Evolutionary conservation across 1,140 invertebrate genomes (phyloP).

Genomic region (Trissolcus basalis): DNA sequence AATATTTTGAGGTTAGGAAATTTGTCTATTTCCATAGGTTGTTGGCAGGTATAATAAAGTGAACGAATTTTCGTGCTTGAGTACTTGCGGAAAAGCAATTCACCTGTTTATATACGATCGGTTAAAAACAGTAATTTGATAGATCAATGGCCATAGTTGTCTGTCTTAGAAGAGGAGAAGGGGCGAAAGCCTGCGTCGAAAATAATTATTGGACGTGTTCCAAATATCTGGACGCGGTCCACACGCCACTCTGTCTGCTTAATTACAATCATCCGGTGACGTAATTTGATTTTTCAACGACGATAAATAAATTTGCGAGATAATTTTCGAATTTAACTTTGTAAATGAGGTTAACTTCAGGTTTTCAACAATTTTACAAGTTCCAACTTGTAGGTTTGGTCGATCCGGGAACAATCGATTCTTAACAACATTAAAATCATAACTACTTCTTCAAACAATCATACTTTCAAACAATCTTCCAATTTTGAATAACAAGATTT

Average conservation of each 20-base stretch:
- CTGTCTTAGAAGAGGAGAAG: background rate
- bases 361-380: too few relatives aligned
- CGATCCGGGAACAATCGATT: background rate
- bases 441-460: too few relatives aligned
- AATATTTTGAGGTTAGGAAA: too few relatives aligned
- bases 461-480: too few relatives aligned
- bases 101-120: too few relatives aligned
- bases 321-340: background rate
- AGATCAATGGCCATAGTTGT: slow-evolving; percentile 20
- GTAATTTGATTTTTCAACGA: slow-evolving; percentile 3
- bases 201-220: slow-evolving; percentile 20
- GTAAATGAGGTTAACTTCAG: too few relatives aligned
- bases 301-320: background rate
- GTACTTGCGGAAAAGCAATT: too few relatives aligned
- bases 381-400: background rate
- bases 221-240: slow-evolving; percentile 7
- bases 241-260: slow-evolving; percentile 15
- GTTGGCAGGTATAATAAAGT: too few relatives aligned
- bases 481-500: too few relatives aligned
- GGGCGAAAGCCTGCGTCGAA: slow-evolving; percentile 2
- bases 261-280: slow-evolving; percentile 4
- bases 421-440: too few relatives aligned
- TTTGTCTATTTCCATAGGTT: too few relatives aligned
- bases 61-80: too few relatives aligned
- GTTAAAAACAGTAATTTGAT: background rate